These are phyloP conservation scores for Megalurothrips usitatus DNA, from an alignment of 2,888 invertebrate genomes.

Conservation along the genomic window DNA sequence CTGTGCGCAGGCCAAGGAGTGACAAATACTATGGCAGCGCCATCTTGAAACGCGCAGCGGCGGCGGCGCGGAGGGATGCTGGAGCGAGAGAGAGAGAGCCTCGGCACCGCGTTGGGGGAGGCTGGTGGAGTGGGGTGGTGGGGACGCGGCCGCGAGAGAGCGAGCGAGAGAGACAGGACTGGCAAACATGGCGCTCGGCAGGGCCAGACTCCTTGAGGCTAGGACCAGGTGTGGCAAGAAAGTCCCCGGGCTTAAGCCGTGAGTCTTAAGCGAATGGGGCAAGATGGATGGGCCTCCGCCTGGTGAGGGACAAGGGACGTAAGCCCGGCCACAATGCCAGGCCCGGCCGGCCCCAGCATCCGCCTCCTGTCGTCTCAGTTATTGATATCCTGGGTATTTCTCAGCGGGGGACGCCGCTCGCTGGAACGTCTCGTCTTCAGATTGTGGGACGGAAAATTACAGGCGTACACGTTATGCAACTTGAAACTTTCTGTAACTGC, in stretches of 20 bases:
- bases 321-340: background rate
- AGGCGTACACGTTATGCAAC: too few species aligned
- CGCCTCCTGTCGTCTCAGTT: background rate
- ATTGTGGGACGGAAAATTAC: too few species aligned
- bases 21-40: constrained; percentile 4
- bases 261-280: constrained; percentile 21
- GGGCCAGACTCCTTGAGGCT: background rate
- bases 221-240: constrained; percentile 18
- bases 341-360: background rate
- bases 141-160: background rate
- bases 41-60: constrained; percentile 14
- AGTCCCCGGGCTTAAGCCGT: constrained; percentile 15
- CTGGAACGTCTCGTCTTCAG: too few species aligned
- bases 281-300: background rate
- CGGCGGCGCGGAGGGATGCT: background rate
- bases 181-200: background rate
- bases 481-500: too few species aligned
- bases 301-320: background rate
- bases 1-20: constrained; percentile 15
- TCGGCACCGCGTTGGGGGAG: background rate
- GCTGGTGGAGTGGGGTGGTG: background rate
- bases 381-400: background rate
- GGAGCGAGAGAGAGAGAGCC: background rate
- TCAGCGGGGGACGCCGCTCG: background rate
- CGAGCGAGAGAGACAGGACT: background rate